Evolutionary conservation across 1,140 invertebrate genomes (phyloP).

Genomic region (Pseudomyrmex concolor): DNA sequence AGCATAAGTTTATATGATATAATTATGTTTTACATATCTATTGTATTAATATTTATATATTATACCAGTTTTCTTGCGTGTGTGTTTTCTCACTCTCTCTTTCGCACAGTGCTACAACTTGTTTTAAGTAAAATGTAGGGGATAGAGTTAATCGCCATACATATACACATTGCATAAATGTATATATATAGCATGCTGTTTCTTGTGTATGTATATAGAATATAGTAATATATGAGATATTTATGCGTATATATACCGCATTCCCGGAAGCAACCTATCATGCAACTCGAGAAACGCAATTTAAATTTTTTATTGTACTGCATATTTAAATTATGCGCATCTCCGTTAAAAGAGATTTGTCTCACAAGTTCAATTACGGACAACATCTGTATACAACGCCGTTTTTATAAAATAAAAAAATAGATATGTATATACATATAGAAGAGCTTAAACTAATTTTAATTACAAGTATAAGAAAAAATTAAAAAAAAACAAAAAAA

Average conservation of each 20-base stretch:
- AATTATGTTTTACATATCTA: slow-evolving; percentile 35
- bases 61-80: too few relatives aligned
- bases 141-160: slow-evolving; percentile 35
- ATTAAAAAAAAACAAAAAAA: too few relatives aligned
- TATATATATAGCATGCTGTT: slow-evolving; percentile 56
- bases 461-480: too few relatives aligned
- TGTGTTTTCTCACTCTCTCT: slow-evolving; percentile 9
- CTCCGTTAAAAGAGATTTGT: too few relatives aligned
- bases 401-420: too few relatives aligned
- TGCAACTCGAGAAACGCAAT: not conserved
- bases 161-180: slow-evolving; percentile 49
- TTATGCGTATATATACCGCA: slow-evolving; percentile 45
- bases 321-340: not conserved
- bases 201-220: slow-evolving; percentile 56
- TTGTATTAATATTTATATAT: not conserved
- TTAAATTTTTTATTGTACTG: not conserved
- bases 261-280: not conserved
- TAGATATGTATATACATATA: too few relatives aligned
- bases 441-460: too few relatives aligned
- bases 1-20: slow-evolving; percentile 40
- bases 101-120: slow-evolving; percentile 14
- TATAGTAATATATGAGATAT: slow-evolving; percentile 49
- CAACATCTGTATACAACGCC: too few relatives aligned
- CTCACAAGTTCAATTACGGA: too few relatives aligned
- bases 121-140: slow-evolving; percentile 52